Base-by-base conservation (phyloP, 2,797 vertebrate species). In the Eremophila alpestris region DNA sequence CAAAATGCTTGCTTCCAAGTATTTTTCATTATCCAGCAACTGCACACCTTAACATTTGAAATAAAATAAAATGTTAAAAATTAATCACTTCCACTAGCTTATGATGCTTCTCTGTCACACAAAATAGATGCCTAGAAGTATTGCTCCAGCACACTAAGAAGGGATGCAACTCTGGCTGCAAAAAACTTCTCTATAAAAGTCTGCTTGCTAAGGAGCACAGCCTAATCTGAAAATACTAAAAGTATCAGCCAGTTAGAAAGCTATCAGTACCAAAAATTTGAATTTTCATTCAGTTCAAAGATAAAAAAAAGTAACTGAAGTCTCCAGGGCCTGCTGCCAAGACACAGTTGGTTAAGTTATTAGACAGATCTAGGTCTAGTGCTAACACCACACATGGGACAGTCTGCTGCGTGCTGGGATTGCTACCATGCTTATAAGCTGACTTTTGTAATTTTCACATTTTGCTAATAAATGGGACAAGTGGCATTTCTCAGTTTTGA, bases 1-100 rank as follows among this genome's bases (percentile, higher is more conserved):
- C 34, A 26, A 93, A 95, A 92, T 74, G 80, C 87, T 91, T 82
- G 56, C 78, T 93, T 95, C 71, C n/a, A 67, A 90, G 52, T 54
- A 90, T 91, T 95, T 96, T 94, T 93, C 59, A 94, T 81, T 95
- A 93, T 81, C 73, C 56, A 78, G 76, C 16, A 89, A 93, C 45
- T 74, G 45, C 56, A 76, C 83, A 87, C 65, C 87, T 93, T 93
- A 91, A 88, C 88, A 88, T 87, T 82, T 87, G 93, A 94, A 97
- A 95, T 87, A 94, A 95, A 95, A 88, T 88, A 93, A 95, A 95
- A 88, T 88, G 91, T 90, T 90, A 94, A 96, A 95, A 95, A 95
- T 86, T 94, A 81, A 92, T 93, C 81, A 79, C 62, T 92, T 83
- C 22, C 23, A 88, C 80, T 86, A 79, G 36, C 17, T 83, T 83